Conservation (phyloP, 2,113 vertebrate genomes). For the Anhinga rufa region DNA sequence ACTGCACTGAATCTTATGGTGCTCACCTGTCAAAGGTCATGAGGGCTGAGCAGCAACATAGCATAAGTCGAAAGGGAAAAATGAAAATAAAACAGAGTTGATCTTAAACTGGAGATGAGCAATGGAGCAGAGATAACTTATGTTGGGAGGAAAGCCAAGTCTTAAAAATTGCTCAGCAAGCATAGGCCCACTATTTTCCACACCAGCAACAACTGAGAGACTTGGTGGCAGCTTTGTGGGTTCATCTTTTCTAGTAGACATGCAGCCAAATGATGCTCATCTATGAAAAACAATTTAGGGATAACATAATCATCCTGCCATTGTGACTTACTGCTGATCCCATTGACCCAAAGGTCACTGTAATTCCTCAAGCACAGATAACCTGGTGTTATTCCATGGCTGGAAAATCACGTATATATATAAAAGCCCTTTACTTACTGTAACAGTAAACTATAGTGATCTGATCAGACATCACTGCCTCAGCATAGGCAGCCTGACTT, state of each 20-base stretch:
- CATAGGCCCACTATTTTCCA: not conserved
- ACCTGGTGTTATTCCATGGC: not conserved
- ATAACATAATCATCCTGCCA: not conserved
- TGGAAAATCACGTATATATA: not conserved
- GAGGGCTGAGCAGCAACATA: not conserved
- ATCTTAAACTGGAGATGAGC: not conserved
- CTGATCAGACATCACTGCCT: not conserved
- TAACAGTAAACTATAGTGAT: not conserved
- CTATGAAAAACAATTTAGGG: not conserved
- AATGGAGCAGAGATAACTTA: not conserved
- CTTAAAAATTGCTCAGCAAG: not conserved
- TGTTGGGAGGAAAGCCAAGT: not conserved
- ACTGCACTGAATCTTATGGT: not conserved
- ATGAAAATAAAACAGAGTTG: not conserved
- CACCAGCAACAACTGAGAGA: not conserved
- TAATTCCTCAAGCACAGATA: not conserved
- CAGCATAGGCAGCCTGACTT: not conserved
- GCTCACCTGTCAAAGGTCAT: not conserved
- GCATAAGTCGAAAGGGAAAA: not conserved
- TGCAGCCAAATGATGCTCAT: not conserved
- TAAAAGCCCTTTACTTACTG: not conserved
- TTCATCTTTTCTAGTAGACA: not conserved
- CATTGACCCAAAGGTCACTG: not conserved
- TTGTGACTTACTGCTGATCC: not conserved
- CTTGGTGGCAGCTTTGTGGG: not conserved